A percentile compares a stretch with the other conserved stretches of the same genome.
Conservation (phyloP, 2,888 invertebrate species). For the Spodoptera exigua region DNA sequence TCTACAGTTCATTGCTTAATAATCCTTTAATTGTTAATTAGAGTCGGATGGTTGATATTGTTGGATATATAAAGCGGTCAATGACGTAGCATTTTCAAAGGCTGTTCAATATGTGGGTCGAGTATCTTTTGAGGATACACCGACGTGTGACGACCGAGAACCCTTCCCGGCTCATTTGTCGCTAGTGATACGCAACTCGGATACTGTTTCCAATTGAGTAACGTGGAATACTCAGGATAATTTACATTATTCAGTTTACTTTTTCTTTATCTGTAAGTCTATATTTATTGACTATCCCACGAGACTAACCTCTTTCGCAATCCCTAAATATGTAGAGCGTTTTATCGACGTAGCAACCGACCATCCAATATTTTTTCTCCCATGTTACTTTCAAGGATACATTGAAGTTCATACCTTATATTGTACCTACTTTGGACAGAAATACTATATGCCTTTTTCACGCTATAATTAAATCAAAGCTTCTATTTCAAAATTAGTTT, state of each 20-base stretch:
- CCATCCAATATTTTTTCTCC: conserved; percentile 12
- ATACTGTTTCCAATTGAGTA: conserved; percentile 60
- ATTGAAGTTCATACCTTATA: neutral
- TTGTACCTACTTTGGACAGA: conserved; percentile 3
- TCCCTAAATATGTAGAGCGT: conserved; percentile 12
- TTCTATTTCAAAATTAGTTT: neutral
- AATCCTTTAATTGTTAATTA: conserved; percentile 35
- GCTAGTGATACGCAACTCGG: conserved; percentile 64
- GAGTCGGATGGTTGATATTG: conserved; percentile 23
- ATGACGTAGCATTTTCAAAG: conserved; percentile 61
- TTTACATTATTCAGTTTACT: conserved; percentile 57
- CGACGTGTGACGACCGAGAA: conserved; percentile 55
- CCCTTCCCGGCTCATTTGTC: conserved; percentile 67
- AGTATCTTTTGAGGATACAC: conserved; percentile 66
- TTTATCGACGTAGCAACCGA: conserved; percentile 10
- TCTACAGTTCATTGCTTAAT: conserved; percentile 37
- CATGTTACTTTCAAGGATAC: conserved; percentile 7
- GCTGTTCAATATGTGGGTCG: conserved; percentile 65
- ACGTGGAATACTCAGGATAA: conserved; percentile 54
- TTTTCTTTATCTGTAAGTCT: conserved; percentile 22
- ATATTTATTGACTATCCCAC: conserved; percentile 15
- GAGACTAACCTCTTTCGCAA: conserved; percentile 17
- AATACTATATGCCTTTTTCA: too few relatives aligned
- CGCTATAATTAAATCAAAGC: conserved; percentile 4
- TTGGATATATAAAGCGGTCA: conserved; percentile 36